Base-by-base conservation (phyloP, 2,888 invertebrate species). In the Frankliniella intonsa region DNA sequence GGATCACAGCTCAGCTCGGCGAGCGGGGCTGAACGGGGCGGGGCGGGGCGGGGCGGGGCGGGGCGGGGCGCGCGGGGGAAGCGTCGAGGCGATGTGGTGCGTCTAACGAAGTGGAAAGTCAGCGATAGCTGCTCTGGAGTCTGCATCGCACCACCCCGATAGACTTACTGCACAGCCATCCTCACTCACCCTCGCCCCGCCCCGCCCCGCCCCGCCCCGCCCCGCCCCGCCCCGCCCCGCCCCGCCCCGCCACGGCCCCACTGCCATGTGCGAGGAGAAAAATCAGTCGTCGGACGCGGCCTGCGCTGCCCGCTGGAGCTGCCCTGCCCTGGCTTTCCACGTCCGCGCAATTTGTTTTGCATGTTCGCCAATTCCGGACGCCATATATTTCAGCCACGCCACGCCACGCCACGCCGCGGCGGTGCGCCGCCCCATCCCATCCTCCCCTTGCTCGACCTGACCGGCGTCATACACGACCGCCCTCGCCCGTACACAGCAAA, bases 81-180 rank as follows among this genome's bases (percentile, higher is more conserved):
- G 69, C 9, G 69, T 9, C 69, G 11, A 25, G 22, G 25, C 69
- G 69, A 76, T 76, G 69, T 12, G 69, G 69, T 76, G 69, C 22
- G 25, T 76, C 69, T 76, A 76, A 76, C 69, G 69, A 76, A 76
- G 69, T 25, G 69, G 69, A 76, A 76, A 76, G 69, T 25, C 69
- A 76, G 69, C 69, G 69, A 76, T 76, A 76, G 69, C 69, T 76
- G 69, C 19, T 62, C 62, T 62, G 62, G 62, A 76, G 69, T 22
- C 69, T 76, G 69, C 62, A 17, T n/a, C 14, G 62, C n/a, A 38
- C 38, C 38, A 38, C 38, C 38, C 69, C 69, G 69, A 76, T 76
- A 76, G 69, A 76, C 69, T 76, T 76, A 76, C 69, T 76, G 25
- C 69, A 38, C 38, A 76, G 22, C 69, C 69, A 76, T 76, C 55